Evolutionary conservation across 2,113 vertebrate species (phyloP).

Genomic region (Lates calcarifer): DNA sequence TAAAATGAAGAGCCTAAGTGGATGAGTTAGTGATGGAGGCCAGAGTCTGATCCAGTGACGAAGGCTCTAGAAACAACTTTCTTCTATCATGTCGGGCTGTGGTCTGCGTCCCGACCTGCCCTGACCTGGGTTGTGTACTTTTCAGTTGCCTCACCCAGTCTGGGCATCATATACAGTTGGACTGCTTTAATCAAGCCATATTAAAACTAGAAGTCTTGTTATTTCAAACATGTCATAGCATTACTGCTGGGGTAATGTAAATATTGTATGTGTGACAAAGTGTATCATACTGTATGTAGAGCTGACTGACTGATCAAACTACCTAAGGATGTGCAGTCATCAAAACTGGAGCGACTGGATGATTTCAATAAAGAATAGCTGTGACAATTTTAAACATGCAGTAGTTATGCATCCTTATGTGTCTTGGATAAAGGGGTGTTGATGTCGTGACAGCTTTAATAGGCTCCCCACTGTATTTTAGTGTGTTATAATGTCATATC

Average conservation of each 20-base stretch:
- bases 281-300: constrained; percentile 74
- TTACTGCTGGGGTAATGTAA: constrained; percentile 70
- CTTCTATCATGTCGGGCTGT: constrained; percentile 28
- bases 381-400: constrained; percentile 73
- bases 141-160: constrained; percentile 26
- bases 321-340: constrained; percentile 64
- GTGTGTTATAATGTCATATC: constrained; percentile 26
- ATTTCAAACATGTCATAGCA: constrained; percentile 61
- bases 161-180: constrained; percentile 36
- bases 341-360: constrained; percentile 50
- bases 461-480: constrained; percentile 16
- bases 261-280: constrained; percentile 73
- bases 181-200: constrained; percentile 80
- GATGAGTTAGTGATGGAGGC: constrained; percentile 3
- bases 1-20: not conserved
- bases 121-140: not conserved
- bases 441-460: constrained; percentile 14
- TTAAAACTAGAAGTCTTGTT: constrained; percentile 68
- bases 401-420: not conserved
- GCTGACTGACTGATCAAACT: constrained; percentile 60
- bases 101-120: constrained; percentile 24
- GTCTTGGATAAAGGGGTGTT: not conserved
- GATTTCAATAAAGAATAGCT: constrained; percentile 81
- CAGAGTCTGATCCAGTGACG: constrained; percentile 11
- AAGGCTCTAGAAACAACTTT: constrained; percentile 30